Evolutionary conservation across 2,888 invertebrate genomes (phyloP).

Genomic region (Euclidia mi): DNA sequence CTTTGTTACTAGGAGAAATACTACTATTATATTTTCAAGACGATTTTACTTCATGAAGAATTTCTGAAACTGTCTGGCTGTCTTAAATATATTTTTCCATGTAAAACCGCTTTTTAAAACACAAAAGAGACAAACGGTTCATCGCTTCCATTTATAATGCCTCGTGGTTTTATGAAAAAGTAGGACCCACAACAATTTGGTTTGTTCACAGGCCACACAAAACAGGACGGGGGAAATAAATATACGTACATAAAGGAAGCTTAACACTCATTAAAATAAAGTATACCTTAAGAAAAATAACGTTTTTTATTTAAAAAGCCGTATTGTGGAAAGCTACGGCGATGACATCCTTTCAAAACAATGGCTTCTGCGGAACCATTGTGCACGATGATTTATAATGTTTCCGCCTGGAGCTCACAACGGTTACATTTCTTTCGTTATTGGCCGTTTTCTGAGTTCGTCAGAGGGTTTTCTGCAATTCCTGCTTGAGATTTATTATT

Average conservation of each 20-base stretch:
- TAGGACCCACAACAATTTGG: constrained; percentile 7
- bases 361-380: constrained; percentile 62
- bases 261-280: constrained; percentile 52
- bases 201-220: constrained; percentile 14
- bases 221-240: constrained; percentile 26
- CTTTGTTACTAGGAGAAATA: too few relatives aligned
- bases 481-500: constrained; percentile 46
- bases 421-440: constrained; percentile 55
- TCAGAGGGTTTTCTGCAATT: constrained; percentile 35
- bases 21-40: too few relatives aligned
- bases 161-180: neutral
- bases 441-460: constrained; percentile 45
- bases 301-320: constrained; percentile 62
- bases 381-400: constrained; percentile 66
- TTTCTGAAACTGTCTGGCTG: too few relatives aligned
- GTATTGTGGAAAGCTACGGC: constrained; percentile 61
- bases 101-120: neutral
- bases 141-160: neutral
- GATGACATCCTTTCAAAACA: constrained; percentile 59
- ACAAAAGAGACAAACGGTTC: neutral
- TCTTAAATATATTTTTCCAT: too few relatives aligned
- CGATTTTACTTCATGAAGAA: too few relatives aligned
- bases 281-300: constrained; percentile 53
- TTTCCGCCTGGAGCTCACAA: constrained; percentile 55
- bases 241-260: constrained; percentile 30